These are phyloP conservation scores for Dastarcus helophoroides DNA, from an alignment of 2,888 invertebrate genomes.

Conservation along the genomic window DNA sequence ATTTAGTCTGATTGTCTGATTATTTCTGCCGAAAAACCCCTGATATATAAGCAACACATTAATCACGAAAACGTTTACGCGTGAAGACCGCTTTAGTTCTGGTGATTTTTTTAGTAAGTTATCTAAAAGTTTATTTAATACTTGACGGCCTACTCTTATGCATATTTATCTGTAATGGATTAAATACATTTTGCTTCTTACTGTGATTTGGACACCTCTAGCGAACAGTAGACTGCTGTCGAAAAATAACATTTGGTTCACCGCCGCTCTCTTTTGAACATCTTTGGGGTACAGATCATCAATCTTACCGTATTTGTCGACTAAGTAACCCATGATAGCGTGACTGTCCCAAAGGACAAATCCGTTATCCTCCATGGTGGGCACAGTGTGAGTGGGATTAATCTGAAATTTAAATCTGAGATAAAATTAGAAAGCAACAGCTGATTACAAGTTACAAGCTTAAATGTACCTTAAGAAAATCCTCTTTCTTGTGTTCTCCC, in stretches of 20 bases:
- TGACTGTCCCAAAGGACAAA: slow-evolving; percentile 37
- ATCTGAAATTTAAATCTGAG: not conserved
- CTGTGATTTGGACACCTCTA: not conserved
- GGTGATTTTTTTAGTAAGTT: no score
- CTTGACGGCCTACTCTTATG: no score
- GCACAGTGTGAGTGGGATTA: not conserved
- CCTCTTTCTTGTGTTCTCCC: no score
- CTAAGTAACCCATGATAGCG: slow-evolving; percentile 37
- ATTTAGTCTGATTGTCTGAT: no score
- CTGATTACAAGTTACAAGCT: not conserved
- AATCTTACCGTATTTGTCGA: not conserved
- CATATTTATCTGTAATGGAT: no score
- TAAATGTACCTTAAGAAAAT: no score
- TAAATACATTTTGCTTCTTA: not conserved
- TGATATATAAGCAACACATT: no score
- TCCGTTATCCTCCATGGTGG: not conserved
- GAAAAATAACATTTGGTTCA: not conserved
- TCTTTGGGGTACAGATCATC: not conserved
- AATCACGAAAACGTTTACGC: no score
- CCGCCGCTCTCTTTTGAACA: not conserved
- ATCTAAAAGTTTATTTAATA: no score
- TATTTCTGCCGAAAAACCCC: no score
- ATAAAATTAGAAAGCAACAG: no score
- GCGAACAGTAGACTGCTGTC: not conserved
- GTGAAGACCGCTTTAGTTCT: no score